Base-by-base conservation (phyloP, 2,113 vertebrate genomes). In the Anhinga anhinga region DNA sequence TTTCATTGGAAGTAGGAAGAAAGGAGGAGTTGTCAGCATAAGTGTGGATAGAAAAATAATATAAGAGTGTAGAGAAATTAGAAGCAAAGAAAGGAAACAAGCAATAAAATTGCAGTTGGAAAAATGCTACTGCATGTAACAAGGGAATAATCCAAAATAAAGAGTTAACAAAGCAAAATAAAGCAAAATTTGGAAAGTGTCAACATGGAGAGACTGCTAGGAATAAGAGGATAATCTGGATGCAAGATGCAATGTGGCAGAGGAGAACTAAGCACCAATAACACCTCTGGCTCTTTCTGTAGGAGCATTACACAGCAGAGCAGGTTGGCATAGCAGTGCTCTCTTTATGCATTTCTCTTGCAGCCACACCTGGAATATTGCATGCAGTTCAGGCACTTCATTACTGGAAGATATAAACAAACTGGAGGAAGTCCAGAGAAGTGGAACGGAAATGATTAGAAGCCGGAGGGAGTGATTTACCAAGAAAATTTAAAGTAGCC, bases 361-460 rank as follows among this genome's bases (percentile, higher is more conserved):
- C 84, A 91, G 89, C 66, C 95, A 90, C 93, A 96, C 96, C 94
- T 96, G 95, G 67, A 97, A 93, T 91, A 93, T 6, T 44, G 87
- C 25, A 88, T 82, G 93, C 93, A 86, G 91, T 81, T 91, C 95
- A 97, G 89, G 93, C 91, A 95, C 87, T 94, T 95, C 94, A 88
- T 91, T 94, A 95, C 74, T 94, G 93, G 87, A 93, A 96, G 96
- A 95, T 44, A 90, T 52, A 97, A 96, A 97, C 93, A 91, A 95
- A 95, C 91, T 93, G 95, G 78, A 93, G 87, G 89, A 91, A 95
- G 93, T 89, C 94, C 95, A 97, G 87, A 96, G 95, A 93, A 94
- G 93, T 94, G 94, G 93, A 96, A 97, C 71, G 50, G 91, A 96
- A 95, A 94, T 88, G 70, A 97, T 97, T 93, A 93, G 81, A 89